Percentiles rank a stretch among this genome's conserved stretches.
Conservation (phyloP, 37 sponge, comb jelly and placozoan genomes). For the Amphimedon queenslandica region DNA sequence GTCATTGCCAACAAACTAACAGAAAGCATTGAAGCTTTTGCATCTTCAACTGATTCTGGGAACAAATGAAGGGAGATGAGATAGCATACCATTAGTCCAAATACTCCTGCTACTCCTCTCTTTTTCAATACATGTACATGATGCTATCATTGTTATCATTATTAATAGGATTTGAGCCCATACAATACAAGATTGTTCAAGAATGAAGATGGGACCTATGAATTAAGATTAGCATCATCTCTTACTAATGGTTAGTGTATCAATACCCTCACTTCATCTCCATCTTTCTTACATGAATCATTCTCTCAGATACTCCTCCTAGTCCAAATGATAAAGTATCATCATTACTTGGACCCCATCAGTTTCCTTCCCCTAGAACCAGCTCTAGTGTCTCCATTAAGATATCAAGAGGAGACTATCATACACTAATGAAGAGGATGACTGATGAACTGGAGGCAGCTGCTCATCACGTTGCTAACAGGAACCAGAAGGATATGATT, state of each 20-base stretch:
- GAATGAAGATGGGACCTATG: conserved; percentile 39
- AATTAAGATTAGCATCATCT: conserved; percentile 77
- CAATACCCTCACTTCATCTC: not conserved
- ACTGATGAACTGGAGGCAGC: conserved; percentile 69
- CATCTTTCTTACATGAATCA: too few relatives aligned
- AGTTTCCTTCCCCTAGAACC: too few relatives aligned
- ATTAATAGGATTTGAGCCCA: conserved; percentile 64
- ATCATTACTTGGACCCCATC: too few relatives aligned
- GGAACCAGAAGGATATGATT: conserved; percentile 66
- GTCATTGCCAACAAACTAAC: too few relatives aligned
- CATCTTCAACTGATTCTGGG: too few relatives aligned
- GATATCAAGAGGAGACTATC: conserved; percentile 86
- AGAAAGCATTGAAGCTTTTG: too few relatives aligned
- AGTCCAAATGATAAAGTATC: too few relatives aligned
- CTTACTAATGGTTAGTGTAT: conserved; percentile 3
- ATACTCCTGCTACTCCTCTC: too few relatives aligned
- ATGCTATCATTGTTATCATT: not conserved
- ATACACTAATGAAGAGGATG: conserved; percentile 73
- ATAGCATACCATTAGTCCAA: too few relatives aligned
- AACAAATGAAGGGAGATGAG: too few relatives aligned
- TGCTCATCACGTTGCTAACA: conserved; percentile 70
- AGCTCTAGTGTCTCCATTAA: conserved; percentile 37
- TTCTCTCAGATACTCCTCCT: too few relatives aligned
- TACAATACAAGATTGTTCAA: conserved; percentile 93
- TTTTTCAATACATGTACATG: not conserved